Percentiles rank a stretch among this genome's conserved stretches.
Conservation (phyloP, 2,888 invertebrate genomes). For the Acronicta aceris region DNA sequence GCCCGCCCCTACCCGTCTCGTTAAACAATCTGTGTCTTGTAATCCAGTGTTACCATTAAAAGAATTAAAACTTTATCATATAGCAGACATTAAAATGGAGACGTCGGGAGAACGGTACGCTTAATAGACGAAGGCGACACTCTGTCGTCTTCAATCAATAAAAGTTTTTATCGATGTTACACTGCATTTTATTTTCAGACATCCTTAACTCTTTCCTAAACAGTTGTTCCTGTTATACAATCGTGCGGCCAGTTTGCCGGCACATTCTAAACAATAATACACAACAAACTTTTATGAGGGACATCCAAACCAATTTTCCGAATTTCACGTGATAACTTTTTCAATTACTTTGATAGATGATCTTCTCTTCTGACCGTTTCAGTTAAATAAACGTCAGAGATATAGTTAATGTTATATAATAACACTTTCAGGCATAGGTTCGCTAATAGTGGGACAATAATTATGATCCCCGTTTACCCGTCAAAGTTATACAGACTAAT, state of each 20-base stretch:
- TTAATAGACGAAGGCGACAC: conserved; percentile 82
- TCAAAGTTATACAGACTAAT: conserved; percentile 37
- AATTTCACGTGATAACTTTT: conserved; percentile 73
- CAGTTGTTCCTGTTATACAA: neutral
- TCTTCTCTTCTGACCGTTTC: conserved; percentile 43
- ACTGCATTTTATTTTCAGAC: conserved; percentile 64
- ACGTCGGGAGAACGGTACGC: conserved; percentile 87
- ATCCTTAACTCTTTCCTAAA: neutral
- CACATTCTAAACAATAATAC: conserved; percentile 56
- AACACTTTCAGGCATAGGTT: conserved; percentile 25
- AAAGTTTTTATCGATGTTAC: conserved; percentile 89
- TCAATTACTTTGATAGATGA: conserved; percentile 70
- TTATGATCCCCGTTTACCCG: conserved; percentile 29
- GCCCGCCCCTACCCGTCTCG: conserved; percentile 79
- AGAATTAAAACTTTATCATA: conserved; percentile 81
- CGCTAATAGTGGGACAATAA: conserved; percentile 34
- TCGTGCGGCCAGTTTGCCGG: conserved; percentile 23
- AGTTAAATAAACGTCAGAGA: conserved; percentile 49
- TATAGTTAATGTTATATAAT: conserved; percentile 40
- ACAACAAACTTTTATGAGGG: conserved; percentile 62
- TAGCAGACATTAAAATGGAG: conserved; percentile 80
- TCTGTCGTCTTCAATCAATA: conserved; percentile 86
- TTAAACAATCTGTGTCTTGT: conserved; percentile 85
- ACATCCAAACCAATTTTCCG: conserved; percentile 67
- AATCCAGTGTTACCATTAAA: conserved; percentile 83